Percentiles rank a stretch among this genome's conserved stretches.
These are phyloP conservation scores for Yponomeuta cagnagella DNA, from an alignment of 2,888 invertebrate species.

Conservation along the genomic window DNA sequence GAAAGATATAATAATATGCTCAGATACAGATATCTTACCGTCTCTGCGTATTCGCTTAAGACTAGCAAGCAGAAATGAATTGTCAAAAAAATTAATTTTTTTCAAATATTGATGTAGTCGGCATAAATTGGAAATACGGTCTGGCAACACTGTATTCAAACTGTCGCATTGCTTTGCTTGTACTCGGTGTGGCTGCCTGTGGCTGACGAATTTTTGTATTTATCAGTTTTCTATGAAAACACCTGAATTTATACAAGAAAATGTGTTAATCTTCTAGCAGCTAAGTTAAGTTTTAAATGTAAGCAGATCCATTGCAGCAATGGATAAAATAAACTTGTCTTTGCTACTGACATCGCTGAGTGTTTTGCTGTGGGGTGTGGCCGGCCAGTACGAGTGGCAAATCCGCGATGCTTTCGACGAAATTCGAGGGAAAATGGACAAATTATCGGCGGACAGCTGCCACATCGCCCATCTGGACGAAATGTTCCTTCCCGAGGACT, in stretches of 20 bases:
- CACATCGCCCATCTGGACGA: conserved; percentile 90
- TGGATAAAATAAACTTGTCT: conserved; percentile 50
- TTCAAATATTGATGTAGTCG: too few species aligned
- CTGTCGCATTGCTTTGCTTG: neutral
- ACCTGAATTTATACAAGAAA: conserved; percentile 25
- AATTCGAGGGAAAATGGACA: conserved; percentile 87
- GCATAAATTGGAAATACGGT: too few species aligned
- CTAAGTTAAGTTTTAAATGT: conserved; percentile 21
- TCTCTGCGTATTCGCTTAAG: too few species aligned
- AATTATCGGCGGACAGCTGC: conserved; percentile 91
- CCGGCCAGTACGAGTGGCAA: conserved; percentile 95
- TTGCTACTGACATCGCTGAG: conserved; percentile 55
- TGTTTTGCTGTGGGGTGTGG: conserved; percentile 77
- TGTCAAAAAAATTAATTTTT: too few species aligned
- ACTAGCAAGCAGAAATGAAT: too few species aligned
- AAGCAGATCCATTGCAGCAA: conserved; percentile 29
- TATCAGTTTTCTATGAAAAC: conserved; percentile 6
- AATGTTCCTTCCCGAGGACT: conserved; percentile 87
- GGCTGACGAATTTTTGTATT: neutral
- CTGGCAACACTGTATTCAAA: neutral
- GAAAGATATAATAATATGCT: too few species aligned
- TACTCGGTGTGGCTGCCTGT: neutral
- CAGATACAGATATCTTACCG: too few species aligned
- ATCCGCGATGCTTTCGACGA: conserved; percentile 92
- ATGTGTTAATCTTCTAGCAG: conserved; percentile 17